These are phyloP conservation scores for Rhyacophila evoluta DNA, from an alignment of 2,888 invertebrate species.

Conservation along the genomic window DNA sequence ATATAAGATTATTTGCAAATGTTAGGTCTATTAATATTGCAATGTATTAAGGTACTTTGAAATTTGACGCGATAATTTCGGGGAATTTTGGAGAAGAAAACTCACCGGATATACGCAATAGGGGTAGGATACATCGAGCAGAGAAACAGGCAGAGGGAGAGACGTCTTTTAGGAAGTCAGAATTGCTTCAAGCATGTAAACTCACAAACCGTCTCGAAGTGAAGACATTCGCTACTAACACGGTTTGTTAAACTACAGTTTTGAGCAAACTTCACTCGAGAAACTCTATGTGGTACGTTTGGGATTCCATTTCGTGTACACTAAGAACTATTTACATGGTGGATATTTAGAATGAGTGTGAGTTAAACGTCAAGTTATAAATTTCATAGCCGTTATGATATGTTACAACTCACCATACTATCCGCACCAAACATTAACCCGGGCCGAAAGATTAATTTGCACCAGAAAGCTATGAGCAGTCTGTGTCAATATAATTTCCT, in stretches of 20 bases:
- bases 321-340: too few relatives aligned
- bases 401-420: neutral
- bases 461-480: neutral
- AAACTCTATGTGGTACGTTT: conserved; percentile 7
- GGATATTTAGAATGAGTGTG: neutral
- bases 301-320: neutral
- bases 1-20: too few relatives aligned
- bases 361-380: neutral
- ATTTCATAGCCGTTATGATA: neutral
- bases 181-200: conserved; percentile 18
- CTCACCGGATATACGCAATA: neutral
- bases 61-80: neutral
- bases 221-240: conserved; percentile 8
- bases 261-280: neutral
- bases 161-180: neutral
- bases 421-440: neutral
- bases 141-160: neutral
- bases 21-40: too few relatives aligned
- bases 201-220: conserved; percentile 4
- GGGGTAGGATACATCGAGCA: neutral
- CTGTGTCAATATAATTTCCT: too few relatives aligned
- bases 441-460: neutral
- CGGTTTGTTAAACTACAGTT: neutral
- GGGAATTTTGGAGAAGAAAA: neutral
- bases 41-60: too few relatives aligned